phyloP scores from a whole-genome alignment of 2,113 vertebrate genomes.

The Apodemus sylvaticus region DNA sequence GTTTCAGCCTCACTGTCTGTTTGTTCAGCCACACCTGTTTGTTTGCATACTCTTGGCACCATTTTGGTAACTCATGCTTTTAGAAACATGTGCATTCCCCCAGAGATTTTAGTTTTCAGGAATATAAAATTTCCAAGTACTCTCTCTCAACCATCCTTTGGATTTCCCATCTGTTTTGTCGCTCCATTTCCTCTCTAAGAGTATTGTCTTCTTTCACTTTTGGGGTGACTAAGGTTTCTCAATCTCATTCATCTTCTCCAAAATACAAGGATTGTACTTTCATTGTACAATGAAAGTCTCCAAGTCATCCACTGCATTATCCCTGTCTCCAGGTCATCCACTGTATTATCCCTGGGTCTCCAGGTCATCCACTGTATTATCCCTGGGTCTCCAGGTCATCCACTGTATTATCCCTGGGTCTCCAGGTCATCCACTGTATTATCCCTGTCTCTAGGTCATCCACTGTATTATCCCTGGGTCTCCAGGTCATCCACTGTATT shows the following conservation, averaged over 20 bases:
- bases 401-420: too few species aligned
- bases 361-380: not conserved
- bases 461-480: too few species aligned
- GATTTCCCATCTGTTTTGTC: not conserved
- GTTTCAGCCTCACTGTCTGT: not conserved
- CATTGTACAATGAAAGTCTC: not conserved
- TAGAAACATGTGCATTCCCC: not conserved
- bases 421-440: too few species aligned
- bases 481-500: too few species aligned
- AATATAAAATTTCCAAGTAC: not conserved
- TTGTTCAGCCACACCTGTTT: too few species aligned
- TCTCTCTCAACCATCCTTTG: not conserved
- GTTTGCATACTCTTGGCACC: not conserved
- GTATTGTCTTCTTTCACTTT: not conserved
- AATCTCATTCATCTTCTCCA: not conserved
- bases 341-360: not conserved
- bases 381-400: not conserved
- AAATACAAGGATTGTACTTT: not conserved
- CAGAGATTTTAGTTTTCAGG: not conserved
- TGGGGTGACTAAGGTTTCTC: not conserved
- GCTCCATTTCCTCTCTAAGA: not conserved
- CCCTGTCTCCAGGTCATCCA: not conserved
- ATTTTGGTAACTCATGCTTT: not conserved
- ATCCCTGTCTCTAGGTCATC: not conserved
- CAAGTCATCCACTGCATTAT: too few species aligned